Conservation (phyloP, 2,888 invertebrate genomes). For the Dynastes tityus region DNA sequence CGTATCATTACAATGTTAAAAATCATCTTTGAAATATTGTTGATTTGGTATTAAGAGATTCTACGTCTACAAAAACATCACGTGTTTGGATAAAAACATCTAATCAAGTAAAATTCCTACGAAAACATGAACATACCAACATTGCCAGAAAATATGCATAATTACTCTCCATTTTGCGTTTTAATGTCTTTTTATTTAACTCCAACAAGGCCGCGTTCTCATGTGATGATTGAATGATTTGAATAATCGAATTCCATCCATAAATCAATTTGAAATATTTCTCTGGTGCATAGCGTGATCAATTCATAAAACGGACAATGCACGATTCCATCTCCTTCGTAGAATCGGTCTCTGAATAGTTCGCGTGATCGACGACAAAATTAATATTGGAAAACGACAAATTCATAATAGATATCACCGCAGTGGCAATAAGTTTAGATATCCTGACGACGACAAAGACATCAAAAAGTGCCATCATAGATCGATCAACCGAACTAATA, state of each 20-base stretch:
- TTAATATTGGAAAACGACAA: neutral
- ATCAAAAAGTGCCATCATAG: no score
- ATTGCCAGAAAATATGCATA: neutral
- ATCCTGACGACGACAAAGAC: no score
- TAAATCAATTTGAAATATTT: slow-evolving; percentile 5
- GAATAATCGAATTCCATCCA: neutral
- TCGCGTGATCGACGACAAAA: slow-evolving; percentile 2
- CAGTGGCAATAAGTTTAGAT: no score
- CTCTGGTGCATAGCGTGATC: slow-evolving; percentile 3
- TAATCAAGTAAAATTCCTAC: neutral
- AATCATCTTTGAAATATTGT: no score
- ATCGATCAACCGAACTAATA: no score
- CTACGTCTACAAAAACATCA: neutral
- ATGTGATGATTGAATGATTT: neutral
- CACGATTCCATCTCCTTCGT: neutral
- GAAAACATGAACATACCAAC: neutral
- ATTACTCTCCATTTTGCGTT: neutral
- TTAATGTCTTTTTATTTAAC: neutral
- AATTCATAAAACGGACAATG: neutral
- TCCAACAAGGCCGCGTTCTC: neutral
- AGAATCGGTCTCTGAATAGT: neutral
- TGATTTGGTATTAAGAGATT: no score
- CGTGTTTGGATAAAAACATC: neutral
- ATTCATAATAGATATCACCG: neutral
- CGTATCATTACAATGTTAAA: no score